phyloP scores from a whole-genome alignment of 2,113 vertebrate genomes.

The Notiomystis cincta region DNA sequence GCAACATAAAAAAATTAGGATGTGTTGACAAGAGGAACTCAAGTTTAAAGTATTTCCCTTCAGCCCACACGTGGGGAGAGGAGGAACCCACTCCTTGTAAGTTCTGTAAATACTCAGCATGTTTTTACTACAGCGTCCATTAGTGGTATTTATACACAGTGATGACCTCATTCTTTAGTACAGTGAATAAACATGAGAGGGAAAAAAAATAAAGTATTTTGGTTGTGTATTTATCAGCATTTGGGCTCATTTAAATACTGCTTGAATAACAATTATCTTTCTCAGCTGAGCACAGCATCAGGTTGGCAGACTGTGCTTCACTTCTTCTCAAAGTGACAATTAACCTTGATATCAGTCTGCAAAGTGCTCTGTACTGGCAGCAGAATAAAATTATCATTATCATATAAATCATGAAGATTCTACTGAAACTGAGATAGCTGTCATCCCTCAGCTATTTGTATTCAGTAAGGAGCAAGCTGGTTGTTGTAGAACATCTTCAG shows the following conservation, averaged over 20 bases:
- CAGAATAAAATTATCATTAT: constrained; percentile 54
- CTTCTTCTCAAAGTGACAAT: constrained; percentile 59
- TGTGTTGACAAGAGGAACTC: constrained; percentile 19
- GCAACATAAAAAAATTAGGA: not conserved
- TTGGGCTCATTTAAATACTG: constrained; percentile 40
- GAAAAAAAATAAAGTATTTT: not conserved
- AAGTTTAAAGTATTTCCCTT: not conserved
- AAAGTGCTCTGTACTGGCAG: constrained; percentile 48
- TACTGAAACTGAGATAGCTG: constrained; percentile 26
- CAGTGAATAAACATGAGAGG: not conserved
- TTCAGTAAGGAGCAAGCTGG: not conserved
- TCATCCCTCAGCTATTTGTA: not conserved
- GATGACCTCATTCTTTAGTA: constrained; percentile 36
- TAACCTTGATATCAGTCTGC: constrained; percentile 61
- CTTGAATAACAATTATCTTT: constrained; percentile 40
- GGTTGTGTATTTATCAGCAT: constrained; percentile 14
- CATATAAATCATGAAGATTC: constrained; percentile 37
- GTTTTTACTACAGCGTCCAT: not conserved
- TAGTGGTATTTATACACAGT: not conserved
- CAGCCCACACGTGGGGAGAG: not conserved
- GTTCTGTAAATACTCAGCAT: not conserved
- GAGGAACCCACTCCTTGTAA: not conserved
- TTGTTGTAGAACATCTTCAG: not conserved
- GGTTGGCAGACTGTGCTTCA: constrained; percentile 31
- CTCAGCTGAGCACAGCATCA: constrained; percentile 41